phyloP scores from a whole-genome alignment of 2,797 vertebrate species.

The Decapterus maruadsi region DNA sequence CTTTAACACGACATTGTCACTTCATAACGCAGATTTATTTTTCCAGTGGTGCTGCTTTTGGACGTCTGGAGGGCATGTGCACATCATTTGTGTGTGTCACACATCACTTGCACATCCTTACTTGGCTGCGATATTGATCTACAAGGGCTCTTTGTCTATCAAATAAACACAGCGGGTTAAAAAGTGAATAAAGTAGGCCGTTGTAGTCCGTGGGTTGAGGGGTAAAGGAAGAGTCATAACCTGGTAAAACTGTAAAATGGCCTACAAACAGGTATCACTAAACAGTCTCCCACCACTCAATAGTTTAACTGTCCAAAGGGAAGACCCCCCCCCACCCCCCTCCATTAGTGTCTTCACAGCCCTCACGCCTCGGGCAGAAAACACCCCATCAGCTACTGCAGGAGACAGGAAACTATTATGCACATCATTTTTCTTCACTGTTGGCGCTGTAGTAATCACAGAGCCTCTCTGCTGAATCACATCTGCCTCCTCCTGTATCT shows the following conservation, averaged over 20 bases:
- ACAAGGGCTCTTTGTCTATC: too few species aligned
- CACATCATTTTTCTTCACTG: constrained; percentile 75
- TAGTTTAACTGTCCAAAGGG: constrained; percentile 45
- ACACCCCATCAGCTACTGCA: constrained; percentile 71
- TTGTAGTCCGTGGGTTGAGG: background rate
- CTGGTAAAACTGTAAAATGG: constrained; percentile 9
- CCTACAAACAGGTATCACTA: constrained; percentile 28
- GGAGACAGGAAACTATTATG: constrained; percentile 71
- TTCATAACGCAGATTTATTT: too few species aligned
- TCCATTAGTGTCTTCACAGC: constrained; percentile 45
- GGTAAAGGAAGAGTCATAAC: background rate
- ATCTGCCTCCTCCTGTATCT: constrained; percentile 50
- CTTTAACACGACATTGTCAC: background rate
- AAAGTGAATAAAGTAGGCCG: background rate
- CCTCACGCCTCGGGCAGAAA: constrained; percentile 41
- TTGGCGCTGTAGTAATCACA: constrained; percentile 62
- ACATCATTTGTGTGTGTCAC: too few species aligned
- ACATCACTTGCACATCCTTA: too few species aligned
- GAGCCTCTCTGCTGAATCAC: constrained; percentile 31
- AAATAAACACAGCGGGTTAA: too few species aligned
- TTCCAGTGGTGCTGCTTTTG: too few species aligned
- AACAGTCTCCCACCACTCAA: constrained; percentile 47
- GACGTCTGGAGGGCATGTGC: too few species aligned
- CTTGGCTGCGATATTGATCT: too few species aligned
- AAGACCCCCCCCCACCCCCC: constrained; percentile 21